Conservation (phyloP, 2,888 invertebrate genomes). For the Ectropis crepuscularia region DNA sequence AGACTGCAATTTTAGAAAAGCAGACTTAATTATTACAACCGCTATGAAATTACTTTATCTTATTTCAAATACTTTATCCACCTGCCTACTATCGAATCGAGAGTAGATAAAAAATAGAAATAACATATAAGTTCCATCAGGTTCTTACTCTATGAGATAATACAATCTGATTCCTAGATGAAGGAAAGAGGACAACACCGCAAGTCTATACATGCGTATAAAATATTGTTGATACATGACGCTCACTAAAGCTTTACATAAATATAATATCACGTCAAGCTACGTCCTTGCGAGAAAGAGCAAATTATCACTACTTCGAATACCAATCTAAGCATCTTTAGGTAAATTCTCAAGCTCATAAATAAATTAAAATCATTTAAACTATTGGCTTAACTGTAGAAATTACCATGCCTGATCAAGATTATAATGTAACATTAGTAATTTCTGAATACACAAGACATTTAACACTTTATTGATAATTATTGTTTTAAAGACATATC, state of each 20-base stretch:
- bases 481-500: slow-evolving; percentile 56
- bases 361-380: slow-evolving; percentile 55
- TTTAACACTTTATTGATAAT: slow-evolving; percentile 30
- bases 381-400: slow-evolving; percentile 31
- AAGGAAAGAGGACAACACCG: slow-evolving; percentile 45
- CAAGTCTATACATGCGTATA: slow-evolving; percentile 16
- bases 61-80: slow-evolving; percentile 58
- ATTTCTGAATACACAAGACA: slow-evolving; percentile 28
- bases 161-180: slow-evolving; percentile 51
- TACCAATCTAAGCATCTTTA: slow-evolving; percentile 23
- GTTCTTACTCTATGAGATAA: slow-evolving; percentile 63
- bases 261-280: slow-evolving; percentile 67
- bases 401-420: slow-evolving; percentile 39
- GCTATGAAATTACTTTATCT: slow-evolving; percentile 60
- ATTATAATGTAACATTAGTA: slow-evolving; percentile 19
- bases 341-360: slow-evolving; percentile 54
- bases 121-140: slow-evolving; percentile 61
- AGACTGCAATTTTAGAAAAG: slow-evolving; percentile 30
- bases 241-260: slow-evolving; percentile 44
- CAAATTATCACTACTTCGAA: slow-evolving; percentile 48
- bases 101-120: slow-evolving; percentile 58
- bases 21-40: slow-evolving; percentile 43
- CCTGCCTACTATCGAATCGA: slow-evolving; percentile 46
- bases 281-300: slow-evolving; percentile 64
- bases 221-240: slow-evolving; percentile 15